phyloP scores from a whole-genome alignment of 2,113 vertebrate genomes.

The Bagarius yarrelli region DNA sequence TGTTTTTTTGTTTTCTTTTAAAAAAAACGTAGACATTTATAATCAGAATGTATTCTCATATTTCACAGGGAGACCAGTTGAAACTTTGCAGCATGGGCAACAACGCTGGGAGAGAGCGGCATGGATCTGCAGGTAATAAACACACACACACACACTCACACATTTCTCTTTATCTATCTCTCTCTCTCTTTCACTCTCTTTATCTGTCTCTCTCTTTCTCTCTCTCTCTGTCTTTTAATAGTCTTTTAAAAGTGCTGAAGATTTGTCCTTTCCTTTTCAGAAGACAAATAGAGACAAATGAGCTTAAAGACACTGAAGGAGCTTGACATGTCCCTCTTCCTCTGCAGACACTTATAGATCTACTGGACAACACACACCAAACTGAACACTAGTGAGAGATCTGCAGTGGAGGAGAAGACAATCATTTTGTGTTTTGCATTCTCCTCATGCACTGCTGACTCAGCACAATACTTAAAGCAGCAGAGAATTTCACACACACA shows the following conservation, averaged over 20 bases:
- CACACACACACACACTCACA: conserved; percentile 7
- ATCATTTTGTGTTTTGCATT: conserved; percentile 64
- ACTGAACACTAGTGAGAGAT: not conserved
- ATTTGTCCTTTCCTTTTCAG: not conserved
- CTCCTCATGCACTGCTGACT: conserved; percentile 72
- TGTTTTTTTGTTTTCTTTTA: no score
- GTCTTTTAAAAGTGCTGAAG: not conserved
- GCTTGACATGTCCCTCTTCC: not conserved
- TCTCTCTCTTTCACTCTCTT: not conserved
- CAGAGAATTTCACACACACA: conserved; percentile 62
- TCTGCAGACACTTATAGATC: not conserved
- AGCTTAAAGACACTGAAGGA: not conserved
- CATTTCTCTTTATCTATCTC: not conserved
- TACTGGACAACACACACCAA: not conserved
- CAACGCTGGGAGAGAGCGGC: conserved; percentile 70
- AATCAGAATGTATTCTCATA: not conserved
- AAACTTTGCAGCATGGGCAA: conserved; percentile 69
- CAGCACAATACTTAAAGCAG: conserved; percentile 65
- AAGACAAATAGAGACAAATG: not conserved
- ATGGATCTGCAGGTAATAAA: conserved; percentile 65
- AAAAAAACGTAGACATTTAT: not conserved
- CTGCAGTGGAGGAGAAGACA: conserved; percentile 38
- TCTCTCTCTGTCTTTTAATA: not conserved
- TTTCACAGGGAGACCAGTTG: conserved; percentile 16
- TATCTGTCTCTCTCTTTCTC: not conserved